These are phyloP conservation scores for Tapirus indicus DNA, from an alignment of 2,797 vertebrate genomes.

Conservation along the genomic window DNA sequence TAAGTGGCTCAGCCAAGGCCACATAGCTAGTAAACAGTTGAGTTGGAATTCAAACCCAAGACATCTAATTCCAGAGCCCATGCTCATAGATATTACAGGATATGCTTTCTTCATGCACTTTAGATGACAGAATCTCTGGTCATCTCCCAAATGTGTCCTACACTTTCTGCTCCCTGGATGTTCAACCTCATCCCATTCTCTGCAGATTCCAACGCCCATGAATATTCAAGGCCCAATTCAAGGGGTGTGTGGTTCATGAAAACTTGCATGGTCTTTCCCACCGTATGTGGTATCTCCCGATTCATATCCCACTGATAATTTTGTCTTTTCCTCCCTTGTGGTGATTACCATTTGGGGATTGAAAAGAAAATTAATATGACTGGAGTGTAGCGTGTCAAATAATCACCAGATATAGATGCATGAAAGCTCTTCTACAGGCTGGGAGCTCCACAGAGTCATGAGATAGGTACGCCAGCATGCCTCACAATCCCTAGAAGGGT, in stretches of 20 bases:
- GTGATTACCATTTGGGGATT: background rate
- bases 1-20: background rate
- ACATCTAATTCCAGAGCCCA: background rate
- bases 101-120: background rate
- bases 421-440: background rate
- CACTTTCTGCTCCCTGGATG: background rate
- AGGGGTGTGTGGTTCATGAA: background rate
- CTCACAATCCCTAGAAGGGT: background rate
- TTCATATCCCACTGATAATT: background rate
- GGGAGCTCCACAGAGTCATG: background rate
- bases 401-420: background rate
- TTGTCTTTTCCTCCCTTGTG: conserved; percentile 15
- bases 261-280: background rate
- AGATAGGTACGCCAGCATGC: no score
- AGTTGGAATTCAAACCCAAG: background rate
- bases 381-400: background rate
- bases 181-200: background rate
- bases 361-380: background rate
- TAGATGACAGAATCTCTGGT: background rate
- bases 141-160: background rate
- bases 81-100: background rate
- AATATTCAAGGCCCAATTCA: background rate
- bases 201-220: background rate
- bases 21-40: background rate
- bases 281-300: background rate